Conservation (phyloP, 2,113 vertebrate genomes). For the Lagopus leucura region DNA sequence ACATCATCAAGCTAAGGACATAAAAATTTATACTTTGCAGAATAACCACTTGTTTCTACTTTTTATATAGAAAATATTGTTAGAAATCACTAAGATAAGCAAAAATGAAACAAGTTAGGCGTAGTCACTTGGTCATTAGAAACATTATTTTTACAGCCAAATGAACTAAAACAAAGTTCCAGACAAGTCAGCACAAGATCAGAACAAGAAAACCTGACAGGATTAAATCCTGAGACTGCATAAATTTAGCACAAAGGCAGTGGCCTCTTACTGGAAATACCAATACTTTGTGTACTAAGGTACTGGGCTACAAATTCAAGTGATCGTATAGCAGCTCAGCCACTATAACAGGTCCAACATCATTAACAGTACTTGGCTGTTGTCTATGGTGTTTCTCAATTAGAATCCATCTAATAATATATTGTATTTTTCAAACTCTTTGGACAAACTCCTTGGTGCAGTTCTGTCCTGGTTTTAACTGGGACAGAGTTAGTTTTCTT, state of each 20-base stretch:
- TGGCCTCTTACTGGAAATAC: accelerated
- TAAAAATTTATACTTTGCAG: background rate
- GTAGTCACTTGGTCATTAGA: background rate
- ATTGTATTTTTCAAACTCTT: background rate
- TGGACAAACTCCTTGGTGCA: background rate
- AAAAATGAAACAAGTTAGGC: background rate
- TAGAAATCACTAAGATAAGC: background rate
- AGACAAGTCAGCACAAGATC: background rate
- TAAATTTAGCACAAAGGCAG: background rate
- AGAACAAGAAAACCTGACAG: background rate
- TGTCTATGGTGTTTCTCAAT: background rate
- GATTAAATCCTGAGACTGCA: background rate
- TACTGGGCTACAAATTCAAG: background rate
- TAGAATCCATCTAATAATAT: background rate
- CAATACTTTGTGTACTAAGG: background rate
- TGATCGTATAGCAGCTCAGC: background rate
- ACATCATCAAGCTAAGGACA: background rate
- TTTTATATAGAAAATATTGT: background rate
- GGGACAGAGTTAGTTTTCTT: background rate
- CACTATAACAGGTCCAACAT: background rate
- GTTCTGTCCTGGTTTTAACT: background rate
- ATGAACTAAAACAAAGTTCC: background rate
- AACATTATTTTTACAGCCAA: background rate
- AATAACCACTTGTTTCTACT: background rate
- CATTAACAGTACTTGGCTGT: background rate